Percentiles rank a stretch among this genome's conserved stretches.
Conservation (phyloP, 2,888 invertebrate species). For the Trichogramma dendrolimi region DNA sequence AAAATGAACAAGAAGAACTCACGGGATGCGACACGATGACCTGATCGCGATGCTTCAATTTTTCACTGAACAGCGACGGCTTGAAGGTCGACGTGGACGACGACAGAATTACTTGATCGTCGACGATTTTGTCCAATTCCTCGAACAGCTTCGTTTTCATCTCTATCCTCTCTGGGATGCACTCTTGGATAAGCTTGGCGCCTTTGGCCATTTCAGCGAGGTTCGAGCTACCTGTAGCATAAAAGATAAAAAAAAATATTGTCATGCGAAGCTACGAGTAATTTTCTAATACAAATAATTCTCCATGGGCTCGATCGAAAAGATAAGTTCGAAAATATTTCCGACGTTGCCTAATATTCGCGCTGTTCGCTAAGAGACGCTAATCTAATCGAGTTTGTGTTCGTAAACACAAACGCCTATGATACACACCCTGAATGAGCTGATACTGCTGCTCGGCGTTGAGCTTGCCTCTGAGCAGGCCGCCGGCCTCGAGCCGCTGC, state of each 20-base stretch:
- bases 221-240: constrained; percentile 59
- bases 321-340: no score
- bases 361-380: no score
- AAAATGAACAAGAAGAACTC: constrained; percentile 33
- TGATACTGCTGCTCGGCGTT: constrained; percentile 70
- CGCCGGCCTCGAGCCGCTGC: constrained; percentile 64
- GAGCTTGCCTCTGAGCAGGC: constrained; percentile 72
- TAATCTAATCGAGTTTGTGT: not conserved
- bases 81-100: constrained; percentile 92
- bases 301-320: not conserved
- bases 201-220: constrained; percentile 69
- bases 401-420: not conserved
- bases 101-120: constrained; percentile 75
- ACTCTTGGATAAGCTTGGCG: constrained; percentile 85
- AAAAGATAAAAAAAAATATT: not conserved
- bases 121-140: constrained; percentile 73
- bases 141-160: constrained; percentile 77
- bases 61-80: constrained; percentile 81
- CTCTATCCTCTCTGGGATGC: constrained; percentile 84
- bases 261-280: not conserved
- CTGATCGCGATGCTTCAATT: constrained; percentile 68
- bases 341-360: no score
- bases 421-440: constrained; percentile 56
- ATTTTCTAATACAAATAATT: not conserved
- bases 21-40: constrained; percentile 87